Conservation (phyloP, 2,888 invertebrate species). For the Macrophya alboannulata region DNA sequence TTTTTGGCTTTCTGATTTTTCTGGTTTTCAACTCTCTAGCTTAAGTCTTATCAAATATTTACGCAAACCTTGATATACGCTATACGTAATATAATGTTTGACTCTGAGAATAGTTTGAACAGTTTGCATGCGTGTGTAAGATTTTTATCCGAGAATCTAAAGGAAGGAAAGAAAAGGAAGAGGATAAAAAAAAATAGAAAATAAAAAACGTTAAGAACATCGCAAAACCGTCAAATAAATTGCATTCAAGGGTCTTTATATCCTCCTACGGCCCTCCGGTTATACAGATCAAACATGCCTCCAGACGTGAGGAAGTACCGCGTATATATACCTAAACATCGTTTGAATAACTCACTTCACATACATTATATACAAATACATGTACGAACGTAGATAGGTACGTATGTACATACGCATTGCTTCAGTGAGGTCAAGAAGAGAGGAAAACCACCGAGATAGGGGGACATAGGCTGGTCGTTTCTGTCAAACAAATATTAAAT, state of each 20-base stretch:
- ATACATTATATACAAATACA: too few relatives aligned
- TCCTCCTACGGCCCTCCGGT: background rate
- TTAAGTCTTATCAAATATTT: background rate
- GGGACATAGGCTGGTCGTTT: background rate
- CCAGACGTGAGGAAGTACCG: constrained; percentile 3
- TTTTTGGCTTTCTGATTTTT: too few relatives aligned
- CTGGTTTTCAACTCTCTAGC: too few relatives aligned
- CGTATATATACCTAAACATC: background rate
- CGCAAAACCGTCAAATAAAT: background rate
- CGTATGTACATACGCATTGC: background rate
- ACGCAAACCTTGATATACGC: too few relatives aligned
- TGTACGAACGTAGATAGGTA: background rate
- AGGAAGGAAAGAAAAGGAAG: too few relatives aligned
- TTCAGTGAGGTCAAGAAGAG: constrained; percentile 16
- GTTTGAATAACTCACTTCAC: background rate
- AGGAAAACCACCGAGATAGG: background rate
- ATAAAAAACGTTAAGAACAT: too few relatives aligned
- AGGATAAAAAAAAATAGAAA: too few relatives aligned
- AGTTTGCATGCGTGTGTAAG: too few relatives aligned
- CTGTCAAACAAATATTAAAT: constrained; percentile 36
- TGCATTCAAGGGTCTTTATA: constrained; percentile 15
- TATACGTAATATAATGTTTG: too few relatives aligned
- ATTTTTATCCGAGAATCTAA: too few relatives aligned
- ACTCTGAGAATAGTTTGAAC: too few relatives aligned
- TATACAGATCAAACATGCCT: constrained; percentile 31